Evolutionary conservation across 1,140 invertebrate genomes (phyloP).

Genomic region (Nephotettix cincticeps): DNA sequence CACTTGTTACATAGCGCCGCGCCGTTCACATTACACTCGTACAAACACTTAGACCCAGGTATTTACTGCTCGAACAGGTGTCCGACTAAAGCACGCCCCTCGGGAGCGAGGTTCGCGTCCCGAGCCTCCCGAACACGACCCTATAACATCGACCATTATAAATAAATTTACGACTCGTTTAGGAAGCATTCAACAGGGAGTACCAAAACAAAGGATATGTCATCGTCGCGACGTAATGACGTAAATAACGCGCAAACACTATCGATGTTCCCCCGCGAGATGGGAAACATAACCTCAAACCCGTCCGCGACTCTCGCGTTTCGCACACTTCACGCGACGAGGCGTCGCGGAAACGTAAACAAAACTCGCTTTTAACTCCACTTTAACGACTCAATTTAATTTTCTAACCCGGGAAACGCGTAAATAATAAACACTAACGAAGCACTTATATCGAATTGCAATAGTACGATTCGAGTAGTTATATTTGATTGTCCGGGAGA

Average conservation of each 20-base stretch:
- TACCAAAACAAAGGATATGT: slow-evolving; percentile 40
- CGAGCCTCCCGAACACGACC: too few relatives aligned
- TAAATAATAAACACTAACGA: not conserved
- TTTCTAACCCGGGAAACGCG: not conserved
- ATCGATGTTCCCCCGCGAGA: slow-evolving; percentile 22
- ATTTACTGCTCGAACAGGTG: not conserved
- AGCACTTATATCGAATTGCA: too few relatives aligned
- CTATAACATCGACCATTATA: slow-evolving; percentile 11
- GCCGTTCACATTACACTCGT: not conserved
- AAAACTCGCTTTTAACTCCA: slow-evolving; percentile 1
- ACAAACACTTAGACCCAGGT: not conserved
- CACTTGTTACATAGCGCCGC: slow-evolving; percentile 2
- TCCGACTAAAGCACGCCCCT: not conserved
- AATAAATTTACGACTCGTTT: slow-evolving; percentile 27
- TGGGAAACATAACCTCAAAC: slow-evolving; percentile 15
- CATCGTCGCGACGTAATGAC: slow-evolving; percentile 31
- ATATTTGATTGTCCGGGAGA: slow-evolving; percentile 21
- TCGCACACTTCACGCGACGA: not conserved
- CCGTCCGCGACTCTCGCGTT: not conserved
- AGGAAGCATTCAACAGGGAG: slow-evolving; percentile 36
- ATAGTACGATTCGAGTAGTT: slow-evolving; percentile 1
- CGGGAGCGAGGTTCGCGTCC: too few relatives aligned
- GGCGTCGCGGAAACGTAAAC: not conserved
- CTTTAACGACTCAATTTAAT: not conserved
- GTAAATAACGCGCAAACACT: slow-evolving; percentile 18